Conservation (phyloP, 2,888 invertebrate species). For the Polietes domitor region DNA sequence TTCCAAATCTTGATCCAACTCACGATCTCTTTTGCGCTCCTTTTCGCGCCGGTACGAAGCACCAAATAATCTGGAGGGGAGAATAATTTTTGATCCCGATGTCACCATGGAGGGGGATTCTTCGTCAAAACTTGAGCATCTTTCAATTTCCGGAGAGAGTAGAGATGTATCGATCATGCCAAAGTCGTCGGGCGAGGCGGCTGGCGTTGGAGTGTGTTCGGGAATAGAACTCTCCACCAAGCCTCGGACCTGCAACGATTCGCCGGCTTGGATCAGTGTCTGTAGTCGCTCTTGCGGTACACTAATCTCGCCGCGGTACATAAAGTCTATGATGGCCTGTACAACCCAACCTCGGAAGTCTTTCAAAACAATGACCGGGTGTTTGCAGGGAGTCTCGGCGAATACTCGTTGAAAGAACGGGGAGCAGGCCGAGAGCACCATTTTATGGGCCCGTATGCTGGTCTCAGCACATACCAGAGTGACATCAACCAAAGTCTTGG, state of each 20-base stretch:
- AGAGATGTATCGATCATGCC: constrained; percentile 76
- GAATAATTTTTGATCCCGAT: constrained; percentile 76
- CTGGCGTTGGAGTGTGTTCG: constrained; percentile 80
- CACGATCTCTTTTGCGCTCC: constrained; percentile 71
- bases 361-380: constrained; percentile 95
- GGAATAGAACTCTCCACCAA: constrained; percentile 85
- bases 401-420: constrained; percentile 94
- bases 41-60: constrained; percentile 75
- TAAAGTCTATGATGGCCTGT: constrained; percentile 94
- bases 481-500: constrained; percentile 93
- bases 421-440: constrained; percentile 93
- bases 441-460: constrained; percentile 93
- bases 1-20: constrained; percentile 78
- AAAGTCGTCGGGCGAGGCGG: constrained; percentile 80
- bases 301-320: constrained; percentile 96
- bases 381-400: constrained; percentile 95
- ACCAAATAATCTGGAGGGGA: constrained; percentile 79
- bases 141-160: constrained; percentile 76
- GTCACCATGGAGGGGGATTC: constrained; percentile 81
- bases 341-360: constrained; percentile 95
- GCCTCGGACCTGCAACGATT: constrained; percentile 91
- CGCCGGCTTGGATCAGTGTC: constrained; percentile 92
- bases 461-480: constrained; percentile 94
- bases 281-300: constrained; percentile 92
- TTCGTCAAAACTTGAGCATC: constrained; percentile 81